These are phyloP conservation scores for Thera britannica DNA, from an alignment of 2,888 invertebrate species.

Conservation along the genomic window DNA sequence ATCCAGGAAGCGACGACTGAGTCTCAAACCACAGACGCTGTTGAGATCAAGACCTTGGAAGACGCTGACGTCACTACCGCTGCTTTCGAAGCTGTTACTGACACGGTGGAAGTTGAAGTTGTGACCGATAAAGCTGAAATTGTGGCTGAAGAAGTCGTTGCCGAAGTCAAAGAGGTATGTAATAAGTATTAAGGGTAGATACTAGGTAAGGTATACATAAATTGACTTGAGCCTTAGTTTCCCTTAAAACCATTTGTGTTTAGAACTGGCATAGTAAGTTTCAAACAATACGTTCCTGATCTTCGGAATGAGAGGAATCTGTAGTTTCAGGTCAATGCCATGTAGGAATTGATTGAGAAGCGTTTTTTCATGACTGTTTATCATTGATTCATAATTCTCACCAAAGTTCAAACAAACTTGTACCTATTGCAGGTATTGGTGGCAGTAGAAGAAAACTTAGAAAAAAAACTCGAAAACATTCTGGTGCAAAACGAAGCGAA, in stretches of 20 bases:
- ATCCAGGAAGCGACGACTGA: conserved; percentile 40
- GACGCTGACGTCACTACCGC: conserved; percentile 32
- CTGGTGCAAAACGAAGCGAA: conserved; percentile 34
- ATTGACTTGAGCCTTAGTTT: no score
- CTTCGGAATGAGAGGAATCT: no score
- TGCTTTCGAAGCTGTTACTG: conserved; percentile 25
- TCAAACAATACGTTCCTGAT: no score
- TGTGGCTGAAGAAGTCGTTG: conserved; percentile 19
- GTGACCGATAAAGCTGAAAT: conserved; percentile 23
- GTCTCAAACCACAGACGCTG: conserved; percentile 32
- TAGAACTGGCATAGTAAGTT: no score
- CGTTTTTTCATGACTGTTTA: no score
- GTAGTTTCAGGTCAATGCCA: no score
- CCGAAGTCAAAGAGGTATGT: conserved; percentile 28
- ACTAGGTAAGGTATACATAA: no score
- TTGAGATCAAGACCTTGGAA: conserved; percentile 20
- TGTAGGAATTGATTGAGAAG: no score
- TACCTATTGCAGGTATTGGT: conserved; percentile 1
- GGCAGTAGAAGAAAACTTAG: conserved; percentile 26
- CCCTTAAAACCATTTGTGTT: no score
- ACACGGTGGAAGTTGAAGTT: conserved; percentile 18
- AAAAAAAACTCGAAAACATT: conserved; percentile 27
- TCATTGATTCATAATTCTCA: no score
- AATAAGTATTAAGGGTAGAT: no score
- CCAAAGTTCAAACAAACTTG: neutral